These are phyloP conservation scores for Corythornis cristatus DNA, from an alignment of 2,113 vertebrate genomes.

Conservation along the genomic window DNA sequence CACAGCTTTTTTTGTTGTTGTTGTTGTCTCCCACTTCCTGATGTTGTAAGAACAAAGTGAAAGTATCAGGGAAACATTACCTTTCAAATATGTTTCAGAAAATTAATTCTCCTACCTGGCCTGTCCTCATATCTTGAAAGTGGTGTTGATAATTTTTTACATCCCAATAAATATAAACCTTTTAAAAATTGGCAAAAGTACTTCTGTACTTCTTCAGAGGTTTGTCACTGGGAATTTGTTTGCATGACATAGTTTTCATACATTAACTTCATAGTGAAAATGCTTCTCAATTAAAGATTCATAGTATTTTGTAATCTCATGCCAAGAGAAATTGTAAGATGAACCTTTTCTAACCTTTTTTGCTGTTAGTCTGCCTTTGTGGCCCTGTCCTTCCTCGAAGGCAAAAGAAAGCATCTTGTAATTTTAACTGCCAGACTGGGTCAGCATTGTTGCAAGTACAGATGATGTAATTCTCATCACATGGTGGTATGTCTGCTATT, in stretches of 20 bases:
- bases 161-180: not conserved
- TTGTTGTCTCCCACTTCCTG: not conserved
- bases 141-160: not conserved
- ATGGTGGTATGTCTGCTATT: constrained; percentile 22
- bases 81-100: not conserved
- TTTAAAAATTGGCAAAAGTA: not conserved
- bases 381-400: not conserved
- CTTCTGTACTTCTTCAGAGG: not conserved
- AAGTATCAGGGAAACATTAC: not conserved
- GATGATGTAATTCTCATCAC: constrained; percentile 37
- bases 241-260: not conserved
- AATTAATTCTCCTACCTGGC: not conserved
- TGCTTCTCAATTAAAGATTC: not conserved
- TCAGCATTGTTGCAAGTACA: not conserved
- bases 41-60: not conserved
- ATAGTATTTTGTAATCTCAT: not conserved
- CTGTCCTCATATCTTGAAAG: not conserved
- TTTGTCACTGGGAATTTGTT: not conserved
- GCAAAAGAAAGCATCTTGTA: constrained; percentile 37
- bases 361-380: not conserved
- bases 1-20: not conserved
- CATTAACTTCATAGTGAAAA: not conserved
- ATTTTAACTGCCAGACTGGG: constrained; percentile 22
- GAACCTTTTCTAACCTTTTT: not conserved
- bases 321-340: not conserved